Evolutionary conservation across 1,140 invertebrate species (phyloP), one percentile per base, ranked within the genome.

Genomic region (Papilio helenus): DNA sequence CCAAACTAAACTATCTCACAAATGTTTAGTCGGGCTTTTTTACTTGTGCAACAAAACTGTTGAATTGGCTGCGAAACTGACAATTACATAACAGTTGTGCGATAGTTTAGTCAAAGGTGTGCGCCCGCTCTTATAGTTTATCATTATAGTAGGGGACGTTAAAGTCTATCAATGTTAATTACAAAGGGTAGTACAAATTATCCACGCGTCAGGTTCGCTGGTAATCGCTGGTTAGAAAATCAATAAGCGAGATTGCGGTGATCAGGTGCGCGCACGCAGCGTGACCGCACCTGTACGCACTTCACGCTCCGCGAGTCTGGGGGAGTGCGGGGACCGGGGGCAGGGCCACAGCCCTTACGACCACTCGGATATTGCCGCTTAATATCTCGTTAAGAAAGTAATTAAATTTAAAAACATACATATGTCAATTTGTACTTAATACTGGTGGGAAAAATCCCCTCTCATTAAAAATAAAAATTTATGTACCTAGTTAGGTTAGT

Each of bases 241-340:
- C 71, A 72, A 72, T 72, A 44, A 72, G 71, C 71, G 61, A 65
- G 61, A 65, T 72, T 44, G 34, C 71, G 8, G 4, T 39, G 34
- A 5, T 72, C 71, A 72, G 71, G 71, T 72, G 71, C 71, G 71
- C 71, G 71, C 71, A 20, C 71, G 71, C 71, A 42, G 34, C 71
- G 71, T 72, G 39, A 72, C 34, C 34, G 34, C 71, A 72, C 71
- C 71, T 72, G 71, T 44, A 23, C 71, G 34, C 8, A 44, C 61
- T 65, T 65, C 61, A 65, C 61, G 61, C 61, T 65, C 12, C 61
- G 26, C 61, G 12, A 16, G 26, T 3, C 23, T 26, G 23, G 20
- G 23, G 16, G 46, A 1, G 4, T 3, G 9, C 9, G 9, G 58
- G 9, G 5, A 8, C 20, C 20, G 58, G 58, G 9, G 3, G 20